These are phyloP conservation scores for Apodemia mormo DNA, from an alignment of 2,888 invertebrate species.

Conservation along the genomic window DNA sequence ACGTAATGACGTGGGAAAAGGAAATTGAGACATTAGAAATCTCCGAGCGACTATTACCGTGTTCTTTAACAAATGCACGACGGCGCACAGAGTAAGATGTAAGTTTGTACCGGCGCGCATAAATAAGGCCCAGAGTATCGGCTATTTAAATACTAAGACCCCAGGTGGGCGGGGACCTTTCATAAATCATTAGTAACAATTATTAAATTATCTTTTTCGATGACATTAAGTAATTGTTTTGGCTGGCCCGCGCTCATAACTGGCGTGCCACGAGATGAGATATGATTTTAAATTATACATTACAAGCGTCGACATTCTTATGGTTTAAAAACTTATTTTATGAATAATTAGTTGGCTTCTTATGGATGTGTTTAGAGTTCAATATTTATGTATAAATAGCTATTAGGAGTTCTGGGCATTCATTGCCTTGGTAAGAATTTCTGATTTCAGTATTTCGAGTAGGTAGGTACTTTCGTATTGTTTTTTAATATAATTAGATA, in stretches of 20 bases:
- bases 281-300: conserved; percentile 62
- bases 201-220: conserved; percentile 81
- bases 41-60: conserved; percentile 75
- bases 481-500: too few species aligned
- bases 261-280: conserved; percentile 60
- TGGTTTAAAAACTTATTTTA: conserved; percentile 46
- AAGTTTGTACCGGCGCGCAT: conserved; percentile 70
- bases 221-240: conserved; percentile 82
- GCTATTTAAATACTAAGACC: conserved; percentile 72
- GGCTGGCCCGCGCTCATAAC: conserved; percentile 58
- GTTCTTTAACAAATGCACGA: conserved; percentile 80
- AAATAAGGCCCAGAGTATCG: conserved; percentile 72
- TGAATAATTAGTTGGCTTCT: conserved; percentile 29
- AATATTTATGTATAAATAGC: background rate
- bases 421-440: too few species aligned
- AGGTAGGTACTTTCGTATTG: too few species aligned
- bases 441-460: too few species aligned
- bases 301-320: conserved; percentile 56
- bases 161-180: conserved; percentile 74
- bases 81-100: conserved; percentile 75
- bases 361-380: background rate
- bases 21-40: conserved; percentile 81
- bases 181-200: conserved; percentile 77
- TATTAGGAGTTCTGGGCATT: too few species aligned
- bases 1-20: conserved; percentile 40